These are phyloP conservation scores for Diaphora mendica DNA, from an alignment of 2,888 invertebrate species.

Conservation along the genomic window DNA sequence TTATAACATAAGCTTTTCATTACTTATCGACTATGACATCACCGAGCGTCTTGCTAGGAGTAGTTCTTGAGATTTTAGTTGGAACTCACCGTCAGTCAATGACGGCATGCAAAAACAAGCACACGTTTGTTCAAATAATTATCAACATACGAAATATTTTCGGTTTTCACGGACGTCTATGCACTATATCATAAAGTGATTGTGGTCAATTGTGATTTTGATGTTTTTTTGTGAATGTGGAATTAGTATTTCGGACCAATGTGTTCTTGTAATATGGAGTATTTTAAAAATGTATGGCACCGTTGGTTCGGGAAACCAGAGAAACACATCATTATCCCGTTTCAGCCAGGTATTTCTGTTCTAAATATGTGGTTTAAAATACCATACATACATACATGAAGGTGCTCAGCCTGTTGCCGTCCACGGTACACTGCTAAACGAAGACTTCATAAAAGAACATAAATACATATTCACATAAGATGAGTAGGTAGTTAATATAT, in stretches of 20 bases:
- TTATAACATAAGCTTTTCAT: slow-evolving; percentile 70
- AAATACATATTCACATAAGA: too few relatives aligned
- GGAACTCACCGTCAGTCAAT: slow-evolving; percentile 71
- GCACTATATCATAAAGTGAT: slow-evolving; percentile 24
- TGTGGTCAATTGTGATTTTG: slow-evolving; percentile 39
- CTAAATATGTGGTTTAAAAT: slow-evolving; percentile 1
- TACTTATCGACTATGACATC: slow-evolving; percentile 78
- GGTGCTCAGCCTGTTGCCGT: too few relatives aligned
- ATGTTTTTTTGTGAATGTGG: slow-evolving; percentile 25
- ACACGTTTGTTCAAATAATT: slow-evolving; percentile 75
- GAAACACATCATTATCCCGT: slow-evolving; percentile 76
- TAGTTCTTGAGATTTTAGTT: slow-evolving; percentile 57
- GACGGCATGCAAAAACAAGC: slow-evolving; percentile 67
- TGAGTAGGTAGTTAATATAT: too few relatives aligned
- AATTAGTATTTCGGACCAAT: slow-evolving; percentile 30
- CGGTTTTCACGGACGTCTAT: slow-evolving; percentile 38
- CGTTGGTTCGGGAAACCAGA: slow-evolving; percentile 72
- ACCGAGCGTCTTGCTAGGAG: slow-evolving; percentile 65
- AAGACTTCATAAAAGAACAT: too few relatives aligned
- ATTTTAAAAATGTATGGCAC: slow-evolving; percentile 75
- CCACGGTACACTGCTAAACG: too few relatives aligned
- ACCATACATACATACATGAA: not conserved
- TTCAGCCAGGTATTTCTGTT: slow-evolving; percentile 73
- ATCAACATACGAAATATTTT: slow-evolving; percentile 57
- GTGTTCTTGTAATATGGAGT: slow-evolving; percentile 67